Base-by-base conservation (phyloP, 1,140 invertebrate species). In the Drosophila sproati region DNA sequence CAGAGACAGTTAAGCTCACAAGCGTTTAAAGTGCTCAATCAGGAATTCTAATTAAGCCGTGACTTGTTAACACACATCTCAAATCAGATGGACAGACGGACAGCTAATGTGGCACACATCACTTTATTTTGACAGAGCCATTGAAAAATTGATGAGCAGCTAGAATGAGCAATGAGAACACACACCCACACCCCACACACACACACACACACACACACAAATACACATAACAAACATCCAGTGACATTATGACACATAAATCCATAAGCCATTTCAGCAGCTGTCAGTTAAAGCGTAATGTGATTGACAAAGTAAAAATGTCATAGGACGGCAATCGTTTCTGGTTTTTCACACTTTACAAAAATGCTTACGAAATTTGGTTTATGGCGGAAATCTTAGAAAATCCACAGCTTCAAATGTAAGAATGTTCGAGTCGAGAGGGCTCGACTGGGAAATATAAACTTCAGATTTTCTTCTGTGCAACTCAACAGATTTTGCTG, bases 91-190 rank as follows among this genome's bases (percentile, higher is more conserved):
- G 56, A 5, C 48, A 50, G 60, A 54, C 8, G 39, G 64, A 56
- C 80, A 68, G 60, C 54, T 70, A 72, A 83, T 73, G 73, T 67
- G 66, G 37, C 68, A 54, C 48, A 70, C 75, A 66, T 80, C 82
- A 73, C 69, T 68, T 85, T 62, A n/a, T 51, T 47, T 61, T 83
- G 81, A 73, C 73, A 68, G 41, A 54, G 73, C 37, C 48, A 61
- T 45, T 83, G 63, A 80, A 85, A 85, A 85, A 77, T 77, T 85
- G 77, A 85, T 85, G 73, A 83, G 72, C 48, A 66, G 54, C 39
- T 5, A 47, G 66, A 28, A 41, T 45, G 60, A 62, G 55, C 50
- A 50, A 60, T 41, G 63, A 67, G 54, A 73, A 73, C 64, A 54
- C 55, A 39, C 20, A 20, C 20, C 20, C 20, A 20, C 20, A 20